Base-by-base conservation (phyloP, 2,113 vertebrate genomes). In the Triplophysa tibetana region DNA sequence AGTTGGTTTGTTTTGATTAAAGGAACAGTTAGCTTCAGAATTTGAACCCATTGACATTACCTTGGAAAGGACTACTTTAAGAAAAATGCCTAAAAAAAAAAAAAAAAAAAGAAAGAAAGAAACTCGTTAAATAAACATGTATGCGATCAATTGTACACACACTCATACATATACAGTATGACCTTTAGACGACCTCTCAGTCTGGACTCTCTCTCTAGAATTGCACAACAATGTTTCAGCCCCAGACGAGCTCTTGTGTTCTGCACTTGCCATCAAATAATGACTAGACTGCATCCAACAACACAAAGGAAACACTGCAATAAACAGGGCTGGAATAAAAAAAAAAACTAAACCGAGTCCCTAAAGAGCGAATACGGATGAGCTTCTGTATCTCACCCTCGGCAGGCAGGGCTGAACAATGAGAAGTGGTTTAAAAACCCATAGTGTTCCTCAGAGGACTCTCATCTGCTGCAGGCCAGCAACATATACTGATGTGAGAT, bases 141-240 rank as follows among this genome's bases (percentile, higher is more conserved):
- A 38, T 38, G 5, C 6, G 1, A 45, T 45, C 9, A 11, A 45
- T 12, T 45, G 43, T 45, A 45, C 2, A 45, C 12, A 50, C 13
- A 52, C 16, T 16, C 14, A 17, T 14, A 17, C 48, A 16, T 10
- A 17, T 52, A 52, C 3, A 52, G 50, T 5, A 17, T 16, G 65
- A 78, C 76, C 65, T 61, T 69, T 69, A 60, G 52, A 61, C 45
- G 33, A 69, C 67, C 76, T n/a, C 65, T 77, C 29, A 24, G 52
- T 68, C 65, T 69, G 65, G 65, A 69, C 65, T n/a, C 33, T 45
- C 11, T 43, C 76, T 60, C 70, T 29, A 73, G 33, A 29, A 0
- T 73, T 79, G 43, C 52, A 60, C 68, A 69, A 77, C 1, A 70
- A 58, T 61, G 41, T 61, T 68, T 78, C 12, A 68, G 58, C 26